Evolutionary conservation across 2,113 vertebrate species (phyloP), one percentile per base, ranked within the genome.

Genomic region (Centropus unirufus): DNA sequence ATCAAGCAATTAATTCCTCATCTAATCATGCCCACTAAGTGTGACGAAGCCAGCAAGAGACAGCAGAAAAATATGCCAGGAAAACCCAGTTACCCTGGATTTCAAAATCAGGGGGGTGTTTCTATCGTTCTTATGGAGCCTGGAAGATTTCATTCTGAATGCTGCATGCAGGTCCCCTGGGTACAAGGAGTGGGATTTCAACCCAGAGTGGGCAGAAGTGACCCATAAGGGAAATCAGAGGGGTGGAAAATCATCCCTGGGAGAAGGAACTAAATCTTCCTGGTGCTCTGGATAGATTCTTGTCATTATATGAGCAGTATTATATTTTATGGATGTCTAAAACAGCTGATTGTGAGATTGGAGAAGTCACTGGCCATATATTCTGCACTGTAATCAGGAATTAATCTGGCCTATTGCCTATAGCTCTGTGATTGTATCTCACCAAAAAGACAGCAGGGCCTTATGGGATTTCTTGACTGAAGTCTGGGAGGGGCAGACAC

Each of bases 291-390:
- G 80, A 74, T 70, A 17, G 52, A 83, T 92, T 86, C 87, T 68
- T 44, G 76, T 36, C 47, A 66, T 63, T 74, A 34, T 20, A n/a
- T 29, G 85, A 80, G 54, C 42, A 67, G 52, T 54, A 44, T 92
- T 93, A 21, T 80, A 34, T 93, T 90, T 95, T 86, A 93, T 73
- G 39, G 68, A 77, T 75, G 87, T 68, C 68, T 92, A 27, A 93
- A 97, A 12, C 52, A 90, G 92, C 90, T 88, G 85, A 90, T 73
- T 1, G 58, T 86, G 76, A 55, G 67, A 83, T 90, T 16, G 94
- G 78, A 80, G 92, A 86, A 86, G 83, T 83, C 68, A 27, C 79
- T 59, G 68, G 39, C 79, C 42, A 24, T 94, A 83, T 90, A 94
- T 90, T 91, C 77, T 83, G 47, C 3, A 2, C n/a, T 74, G 70